Evolutionary conservation across 2,888 invertebrate species (phyloP).

Genomic region (Panorpa germanica): DNA sequence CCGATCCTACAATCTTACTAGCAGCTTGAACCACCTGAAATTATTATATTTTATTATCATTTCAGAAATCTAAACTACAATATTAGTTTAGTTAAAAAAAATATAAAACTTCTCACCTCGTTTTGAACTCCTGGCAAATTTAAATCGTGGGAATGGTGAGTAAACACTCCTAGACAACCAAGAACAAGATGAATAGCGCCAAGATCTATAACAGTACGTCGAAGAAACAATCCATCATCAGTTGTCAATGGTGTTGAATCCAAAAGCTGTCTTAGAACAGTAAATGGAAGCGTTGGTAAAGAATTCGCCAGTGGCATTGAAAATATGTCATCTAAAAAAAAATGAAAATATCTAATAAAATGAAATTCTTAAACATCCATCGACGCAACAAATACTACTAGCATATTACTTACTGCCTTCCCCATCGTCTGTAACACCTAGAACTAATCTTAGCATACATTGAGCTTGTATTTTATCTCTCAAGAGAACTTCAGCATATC

Average conservation of each 20-base stretch:
- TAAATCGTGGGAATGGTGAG: constrained; percentile 49
- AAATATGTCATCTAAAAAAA: constrained; percentile 41
- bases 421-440: constrained; percentile 83
- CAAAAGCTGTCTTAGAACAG: constrained; percentile 37
- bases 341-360: too few species aligned
- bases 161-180: constrained; percentile 76
- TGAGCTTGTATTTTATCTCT: constrained; percentile 70
- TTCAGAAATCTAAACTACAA: constrained; percentile 5
- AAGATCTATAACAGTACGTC: constrained; percentile 61
- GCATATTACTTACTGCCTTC: constrained; percentile 51
- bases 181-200: constrained; percentile 74
- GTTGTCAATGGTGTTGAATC: constrained; percentile 56
- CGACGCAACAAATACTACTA: too few species aligned
- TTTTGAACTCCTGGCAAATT: constrained; percentile 20
- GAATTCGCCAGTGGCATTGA: constrained; percentile 46
- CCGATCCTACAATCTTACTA: constrained; percentile 22
- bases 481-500: constrained; percentile 77
- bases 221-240: constrained; percentile 54
- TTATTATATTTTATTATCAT: constrained; percentile 8
- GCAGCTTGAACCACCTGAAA: constrained; percentile 29
- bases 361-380: too few species aligned
- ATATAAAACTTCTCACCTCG: constrained; percentile 14
- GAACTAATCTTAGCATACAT: constrained; percentile 64
- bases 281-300: constrained; percentile 34
- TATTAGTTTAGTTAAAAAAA: constrained; percentile 1